Evolutionary conservation across 2,797 vertebrate species (phyloP).

Genomic region (Perdix hodgsoniae): DNA sequence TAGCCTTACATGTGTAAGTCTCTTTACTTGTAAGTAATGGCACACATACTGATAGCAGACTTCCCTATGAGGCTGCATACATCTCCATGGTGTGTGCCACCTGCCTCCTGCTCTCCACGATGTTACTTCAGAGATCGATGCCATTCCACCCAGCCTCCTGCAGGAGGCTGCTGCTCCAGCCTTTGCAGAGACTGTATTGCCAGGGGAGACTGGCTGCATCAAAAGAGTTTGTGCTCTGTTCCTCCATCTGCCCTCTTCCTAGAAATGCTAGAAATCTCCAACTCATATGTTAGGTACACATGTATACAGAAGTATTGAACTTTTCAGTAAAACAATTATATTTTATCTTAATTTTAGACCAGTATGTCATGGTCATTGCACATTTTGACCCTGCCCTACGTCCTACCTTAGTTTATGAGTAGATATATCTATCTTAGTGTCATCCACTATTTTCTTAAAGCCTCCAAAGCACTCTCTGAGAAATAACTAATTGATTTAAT

Average conservation of each 20-base stretch:
- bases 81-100: no score
- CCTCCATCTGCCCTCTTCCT: neutral
- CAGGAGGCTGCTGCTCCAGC: neutral
- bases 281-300: accelerated
- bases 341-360: neutral
- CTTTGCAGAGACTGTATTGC: neutral
- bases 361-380: neutral
- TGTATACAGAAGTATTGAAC: neutral
- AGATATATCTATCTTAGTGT: neutral
- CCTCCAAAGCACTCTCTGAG: neutral
- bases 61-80: neutral
- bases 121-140: neutral
- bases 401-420: neutral
- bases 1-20: neutral
- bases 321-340: neutral
- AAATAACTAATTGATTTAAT: neutral
- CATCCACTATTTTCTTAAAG: neutral
- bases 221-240: neutral
- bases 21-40: neutral
- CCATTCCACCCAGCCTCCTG: no score
- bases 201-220: neutral
- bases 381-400: neutral
- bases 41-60: neutral
- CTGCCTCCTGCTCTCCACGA: neutral
- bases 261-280: neutral